phyloP scores from a whole-genome alignment of 1,140 invertebrate species.

The Pentalonia nigronervosa region DNA sequence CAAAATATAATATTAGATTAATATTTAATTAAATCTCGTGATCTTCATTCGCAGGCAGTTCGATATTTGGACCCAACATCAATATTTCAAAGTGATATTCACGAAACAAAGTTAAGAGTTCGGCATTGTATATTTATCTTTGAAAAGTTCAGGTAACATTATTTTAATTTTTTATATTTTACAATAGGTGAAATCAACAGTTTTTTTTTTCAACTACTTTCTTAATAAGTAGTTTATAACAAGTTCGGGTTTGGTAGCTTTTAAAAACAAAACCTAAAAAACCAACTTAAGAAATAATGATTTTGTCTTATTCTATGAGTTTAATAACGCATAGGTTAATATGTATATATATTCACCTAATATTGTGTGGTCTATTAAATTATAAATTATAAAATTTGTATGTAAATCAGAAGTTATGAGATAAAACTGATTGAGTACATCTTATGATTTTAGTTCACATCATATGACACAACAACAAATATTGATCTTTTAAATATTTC shows the following conservation, averaged over 20 bases:
- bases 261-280: not conserved
- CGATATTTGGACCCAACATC: conserved; percentile 86
- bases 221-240: not conserved
- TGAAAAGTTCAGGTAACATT: conserved; percentile 67
- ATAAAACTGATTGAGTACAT: not conserved
- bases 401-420: too few species aligned
- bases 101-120: conserved; percentile 83
- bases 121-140: conserved; percentile 75
- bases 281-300: accelerated
- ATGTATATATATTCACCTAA: too few species aligned
- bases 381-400: too few species aligned
- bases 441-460: not conserved
- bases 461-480: not conserved
- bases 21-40: not conserved
- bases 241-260: not conserved
- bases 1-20: not conserved
- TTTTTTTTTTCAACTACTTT: too few species aligned
- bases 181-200: not conserved
- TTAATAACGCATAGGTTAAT: too few species aligned
- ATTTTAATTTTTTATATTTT: not conserved
- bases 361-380: too few species aligned
- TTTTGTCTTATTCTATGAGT: not conserved
- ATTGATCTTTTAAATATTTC: not conserved
- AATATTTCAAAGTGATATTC: conserved; percentile 89
- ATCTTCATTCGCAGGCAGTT: conserved; percentile 69